These are phyloP conservation scores for Andrena hattorfiana DNA, from an alignment of 2,888 invertebrate genomes.

Conservation along the genomic window DNA sequence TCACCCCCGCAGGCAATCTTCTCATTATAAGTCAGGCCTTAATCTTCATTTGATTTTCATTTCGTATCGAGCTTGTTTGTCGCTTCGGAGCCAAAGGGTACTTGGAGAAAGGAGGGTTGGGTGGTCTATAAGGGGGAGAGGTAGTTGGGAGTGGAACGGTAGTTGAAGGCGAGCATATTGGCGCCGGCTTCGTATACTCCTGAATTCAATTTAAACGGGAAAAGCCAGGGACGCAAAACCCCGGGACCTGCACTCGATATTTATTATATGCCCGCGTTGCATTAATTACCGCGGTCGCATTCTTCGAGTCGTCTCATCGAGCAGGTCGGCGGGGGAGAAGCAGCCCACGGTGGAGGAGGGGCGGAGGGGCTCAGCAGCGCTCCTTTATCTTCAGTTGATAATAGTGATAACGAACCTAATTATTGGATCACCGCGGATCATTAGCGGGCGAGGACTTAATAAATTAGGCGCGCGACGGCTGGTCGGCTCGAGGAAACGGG, in stretches of 20 bases:
- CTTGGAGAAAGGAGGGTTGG: conserved; percentile 63
- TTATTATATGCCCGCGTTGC: conserved; percentile 78
- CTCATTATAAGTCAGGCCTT: conserved; percentile 64
- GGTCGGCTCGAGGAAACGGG: conserved; percentile 61
- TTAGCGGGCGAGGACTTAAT: conserved; percentile 71
- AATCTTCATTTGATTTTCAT: conserved; percentile 67
- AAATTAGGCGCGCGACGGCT: conserved; percentile 68
- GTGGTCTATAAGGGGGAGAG: conserved; percentile 15
- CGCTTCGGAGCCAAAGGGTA: conserved; percentile 67
- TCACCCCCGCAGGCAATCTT: conserved; percentile 46
- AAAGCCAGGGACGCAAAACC: conserved; percentile 76
- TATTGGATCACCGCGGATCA: conserved; percentile 75
- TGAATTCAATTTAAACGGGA: conserved; percentile 80
- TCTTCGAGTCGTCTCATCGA: conserved; percentile 68
- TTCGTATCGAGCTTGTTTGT: conserved; percentile 68
- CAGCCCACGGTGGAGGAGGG: too few species aligned
- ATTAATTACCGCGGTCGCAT: conserved; percentile 81
- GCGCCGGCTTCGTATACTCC: conserved; percentile 74
- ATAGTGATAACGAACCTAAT: conserved; percentile 75
- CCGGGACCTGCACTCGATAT: conserved; percentile 81
- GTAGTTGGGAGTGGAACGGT: not conserved
- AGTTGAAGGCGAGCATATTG: conserved; percentile 74
- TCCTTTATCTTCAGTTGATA: conserved; percentile 74
- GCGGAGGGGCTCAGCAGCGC: conserved; percentile 14
- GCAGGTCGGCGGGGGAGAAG: conserved; percentile 23